These are phyloP conservation scores for Mastomys coucha DNA, from an alignment of 2,113 vertebrate genomes.

Conservation along the genomic window DNA sequence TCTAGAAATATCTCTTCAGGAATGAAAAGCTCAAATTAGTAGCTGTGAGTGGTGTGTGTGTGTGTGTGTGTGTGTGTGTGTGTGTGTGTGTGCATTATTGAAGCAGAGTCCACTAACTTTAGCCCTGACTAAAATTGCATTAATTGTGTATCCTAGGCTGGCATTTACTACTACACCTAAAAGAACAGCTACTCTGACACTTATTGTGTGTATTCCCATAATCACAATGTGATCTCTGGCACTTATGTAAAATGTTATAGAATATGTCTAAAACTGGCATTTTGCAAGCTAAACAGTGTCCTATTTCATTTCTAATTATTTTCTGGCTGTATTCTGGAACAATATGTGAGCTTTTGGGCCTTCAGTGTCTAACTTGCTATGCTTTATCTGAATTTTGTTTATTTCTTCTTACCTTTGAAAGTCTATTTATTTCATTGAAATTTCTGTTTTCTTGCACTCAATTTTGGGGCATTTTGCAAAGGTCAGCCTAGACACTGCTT, in stretches of 20 bases:
- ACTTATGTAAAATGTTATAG: not conserved
- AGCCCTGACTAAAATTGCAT: not conserved
- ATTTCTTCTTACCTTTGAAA: slow-evolving; percentile 30
- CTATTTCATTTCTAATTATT: slow-evolving; percentile 26
- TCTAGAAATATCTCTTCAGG: not conserved
- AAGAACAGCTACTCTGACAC: not conserved
- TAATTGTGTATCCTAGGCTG: not conserved
- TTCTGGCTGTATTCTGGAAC: not conserved
- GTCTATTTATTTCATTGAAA: slow-evolving; percentile 45
- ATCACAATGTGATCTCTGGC: not conserved
- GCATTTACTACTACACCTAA: not conserved
- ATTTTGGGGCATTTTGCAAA: slow-evolving; percentile 60
- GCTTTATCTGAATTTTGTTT: not conserved
- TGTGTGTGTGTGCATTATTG: not conserved
- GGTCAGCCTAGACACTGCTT: slow-evolving; percentile 34
- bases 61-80: not conserved
- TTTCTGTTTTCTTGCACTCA: slow-evolving; percentile 40
- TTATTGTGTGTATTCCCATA: not conserved
- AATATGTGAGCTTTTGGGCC: not conserved
- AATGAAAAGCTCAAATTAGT: not conserved
- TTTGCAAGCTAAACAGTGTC: not conserved
- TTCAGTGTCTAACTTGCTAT: not conserved
- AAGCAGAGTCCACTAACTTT: not conserved
- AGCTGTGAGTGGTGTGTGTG: not conserved
- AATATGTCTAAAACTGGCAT: not conserved